Evolutionary conservation across 2,888 invertebrate genomes (phyloP), one percentile per base, ranked within the genome.

Genomic region (Oscheius sp.): DNA sequence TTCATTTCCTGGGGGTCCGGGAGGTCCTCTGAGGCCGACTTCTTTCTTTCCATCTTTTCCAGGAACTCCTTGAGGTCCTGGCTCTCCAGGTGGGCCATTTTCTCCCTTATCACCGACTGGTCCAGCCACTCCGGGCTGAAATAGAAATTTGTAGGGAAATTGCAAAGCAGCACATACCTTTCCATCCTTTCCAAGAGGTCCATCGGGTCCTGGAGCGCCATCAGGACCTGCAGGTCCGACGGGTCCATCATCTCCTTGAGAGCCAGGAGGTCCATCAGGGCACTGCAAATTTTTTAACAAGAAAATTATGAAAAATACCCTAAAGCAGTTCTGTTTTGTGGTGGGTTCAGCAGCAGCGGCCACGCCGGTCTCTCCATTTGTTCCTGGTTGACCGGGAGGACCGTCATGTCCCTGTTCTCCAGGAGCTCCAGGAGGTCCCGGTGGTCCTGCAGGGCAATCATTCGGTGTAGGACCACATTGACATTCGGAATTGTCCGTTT

Each of bases 401-500:
- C 66, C 66, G 29, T 49, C 49, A n/a, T 27, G 49, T 52, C 66
- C 66, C 2, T 25, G 9, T 6, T 52, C 66, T n/a, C 35, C 49
- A n/a, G 35, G 52, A 27, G 29, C 29, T 25, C 52, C 49, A 66
- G 61, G 61, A 16, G 61, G 61, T 7, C 61, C 66, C 29, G 46
- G 66, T 16, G 52, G 66, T 52, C 66, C 66, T 13, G 66, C n/a
- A 49, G 66, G 66, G 16, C 66, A 66, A 35, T 49, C 52, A 16
- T 49, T 29, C 9, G 66, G 52, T 16, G 18, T 25, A 16, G 66
- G 66, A 18, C 66, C 52, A 18, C 66, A 66, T 23, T 29, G 27
- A 12, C 66, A 66, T 29, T 52, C 66, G 13, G 66, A 49, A 29
- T 66, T 66, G 52, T 66, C 66, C 27, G 52, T 66, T 21, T 66